Evolutionary conservation across 2,888 invertebrate genomes (phyloP), one percentile per base, ranked within the genome.

Genomic region (Leptura quadrifasciata): DNA sequence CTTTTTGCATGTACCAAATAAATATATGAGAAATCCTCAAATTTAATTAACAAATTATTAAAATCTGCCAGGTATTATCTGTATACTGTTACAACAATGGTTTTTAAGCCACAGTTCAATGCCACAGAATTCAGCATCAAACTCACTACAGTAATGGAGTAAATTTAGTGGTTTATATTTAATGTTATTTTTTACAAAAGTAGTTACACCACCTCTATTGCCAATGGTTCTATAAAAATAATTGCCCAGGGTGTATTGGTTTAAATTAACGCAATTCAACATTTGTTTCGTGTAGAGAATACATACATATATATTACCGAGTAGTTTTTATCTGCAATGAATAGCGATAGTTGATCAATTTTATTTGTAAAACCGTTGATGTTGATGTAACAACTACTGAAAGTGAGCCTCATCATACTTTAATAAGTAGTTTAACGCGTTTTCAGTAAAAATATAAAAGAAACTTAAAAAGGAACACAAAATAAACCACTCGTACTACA

Each of bases 111-210:
- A 4, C 5, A 47, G 15, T 52, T 68, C 54, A 20, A 68, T 8
- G 20, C 68, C 68, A 52, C 68, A 68, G n/a, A 68, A 68, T 20
- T 68, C 54, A 1, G 68, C 68, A 3, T 68, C 20, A 54, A 68
- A 52, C n/a, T 68, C 52, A 18, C 24, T 54, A 54, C 55, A 54
- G 24, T 39, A 68, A 1, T 20, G 20, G 39, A 2, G 8, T 9
- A 54, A 21, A 67, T 67, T 24, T 5, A 39, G 47, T 12, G 54
- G 9, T 18, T 67, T 67, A 17, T 21, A 17, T 47, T 47, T 67
- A 52, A 67, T 39, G 47, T 54, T 8, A 8, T 21, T 18, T 54
- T 24, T 54, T 17, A 54, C 55, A 52, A 68, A 68, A 10, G 39
- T 68, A 15, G 68, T 47, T 54, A 35, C 35, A 8, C 35, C 35